phyloP scores from a whole-genome alignment of 2,888 invertebrate species.

The Yponomeuta cagnagella region DNA sequence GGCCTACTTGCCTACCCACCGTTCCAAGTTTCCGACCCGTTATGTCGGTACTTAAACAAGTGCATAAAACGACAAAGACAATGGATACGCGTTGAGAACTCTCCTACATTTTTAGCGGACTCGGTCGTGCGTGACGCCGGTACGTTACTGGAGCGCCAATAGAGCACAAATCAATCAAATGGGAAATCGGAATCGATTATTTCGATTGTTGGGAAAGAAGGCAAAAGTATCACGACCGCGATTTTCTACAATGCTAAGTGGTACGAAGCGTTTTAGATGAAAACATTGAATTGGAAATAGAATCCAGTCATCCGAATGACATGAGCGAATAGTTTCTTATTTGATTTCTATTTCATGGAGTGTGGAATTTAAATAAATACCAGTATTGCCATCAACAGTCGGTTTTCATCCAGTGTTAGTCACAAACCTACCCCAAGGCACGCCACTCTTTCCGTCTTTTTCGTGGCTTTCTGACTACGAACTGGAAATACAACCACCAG shows the following conservation, averaged over 20 bases:
- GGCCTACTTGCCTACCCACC: slow-evolving; percentile 61
- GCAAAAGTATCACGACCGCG: slow-evolving; percentile 4
- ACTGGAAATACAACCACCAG: too few relatives aligned
- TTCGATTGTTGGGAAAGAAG: slow-evolving; percentile 24
- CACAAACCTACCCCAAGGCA: too few relatives aligned
- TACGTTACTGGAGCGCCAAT: slow-evolving; percentile 30
- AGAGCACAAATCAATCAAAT: slow-evolving; percentile 40
- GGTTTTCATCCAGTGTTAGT: too few relatives aligned
- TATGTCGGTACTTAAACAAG: slow-evolving; percentile 38
- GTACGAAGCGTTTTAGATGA: background rate
- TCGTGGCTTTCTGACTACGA: too few relatives aligned
- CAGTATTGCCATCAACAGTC: too few relatives aligned
- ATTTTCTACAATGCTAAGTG: background rate
- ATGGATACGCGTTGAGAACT: slow-evolving; percentile 46
- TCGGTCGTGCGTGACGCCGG: slow-evolving; percentile 49
- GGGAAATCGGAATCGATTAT: slow-evolving; percentile 35
- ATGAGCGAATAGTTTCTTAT: background rate
- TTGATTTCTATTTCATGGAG: too few relatives aligned
- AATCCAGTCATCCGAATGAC: background rate
- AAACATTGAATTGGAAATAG: background rate
- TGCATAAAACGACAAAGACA: slow-evolving; percentile 36
- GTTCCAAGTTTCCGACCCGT: slow-evolving; percentile 43
- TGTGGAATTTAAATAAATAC: too few relatives aligned
- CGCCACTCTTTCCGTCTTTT: too few relatives aligned
- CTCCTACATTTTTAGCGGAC: slow-evolving; percentile 48